Evolutionary conservation across 2,797 vertebrate species (phyloP).

Genomic region (Mus caroli): DNA sequence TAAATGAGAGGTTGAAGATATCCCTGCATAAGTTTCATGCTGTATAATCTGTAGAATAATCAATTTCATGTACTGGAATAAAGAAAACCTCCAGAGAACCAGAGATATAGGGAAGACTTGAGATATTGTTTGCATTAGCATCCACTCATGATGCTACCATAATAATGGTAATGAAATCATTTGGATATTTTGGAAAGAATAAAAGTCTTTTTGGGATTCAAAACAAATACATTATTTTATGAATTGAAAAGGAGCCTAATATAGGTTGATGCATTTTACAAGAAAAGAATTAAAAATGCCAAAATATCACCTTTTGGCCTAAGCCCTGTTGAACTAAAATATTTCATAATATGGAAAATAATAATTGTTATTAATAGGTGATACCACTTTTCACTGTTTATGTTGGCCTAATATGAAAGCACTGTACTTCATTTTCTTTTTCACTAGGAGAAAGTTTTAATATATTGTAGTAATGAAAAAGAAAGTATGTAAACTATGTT

Average conservation of each 20-base stretch:
- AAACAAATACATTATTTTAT: constrained; percentile 69
- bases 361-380: constrained; percentile 35
- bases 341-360: constrained; percentile 47
- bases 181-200: constrained; percentile 62
- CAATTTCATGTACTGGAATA: constrained; percentile 64
- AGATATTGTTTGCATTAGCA: constrained; percentile 82
- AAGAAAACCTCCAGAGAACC: constrained; percentile 73
- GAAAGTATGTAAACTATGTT: constrained; percentile 31
- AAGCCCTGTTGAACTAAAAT: constrained; percentile 66
- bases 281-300: constrained; percentile 68
- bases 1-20: constrained; percentile 56
- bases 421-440: not conserved
- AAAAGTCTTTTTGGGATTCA: constrained; percentile 66
- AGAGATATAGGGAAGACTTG: constrained; percentile 65
- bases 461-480: not conserved
- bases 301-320: constrained; percentile 67
- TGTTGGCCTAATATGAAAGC: not conserved
- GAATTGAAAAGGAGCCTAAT: constrained; percentile 66
- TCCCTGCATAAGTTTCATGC: constrained; percentile 62
- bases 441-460: not conserved
- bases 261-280: constrained; percentile 60
- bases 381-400: not conserved
- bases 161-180: constrained; percentile 59
- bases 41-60: constrained; percentile 70
- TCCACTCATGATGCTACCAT: constrained; percentile 73